Evolutionary conservation across 1,140 invertebrate species (phyloP).

Genomic region (Triops longicaudatus): DNA sequence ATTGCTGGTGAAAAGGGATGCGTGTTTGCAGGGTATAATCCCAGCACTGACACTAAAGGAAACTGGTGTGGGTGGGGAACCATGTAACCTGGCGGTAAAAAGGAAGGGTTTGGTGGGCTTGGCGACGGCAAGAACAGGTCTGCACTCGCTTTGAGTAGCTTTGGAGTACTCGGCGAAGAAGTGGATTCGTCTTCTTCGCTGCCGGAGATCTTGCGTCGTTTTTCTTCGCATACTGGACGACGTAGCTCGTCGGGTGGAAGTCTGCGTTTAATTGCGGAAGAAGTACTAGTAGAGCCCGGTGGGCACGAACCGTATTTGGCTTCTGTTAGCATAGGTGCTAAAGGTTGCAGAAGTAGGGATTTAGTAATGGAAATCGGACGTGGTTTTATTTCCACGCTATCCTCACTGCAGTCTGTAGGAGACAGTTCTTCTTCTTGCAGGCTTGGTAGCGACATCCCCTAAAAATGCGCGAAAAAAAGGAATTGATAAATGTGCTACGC

Average conservation of each 20-base stretch:
- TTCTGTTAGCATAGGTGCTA: constrained; percentile 33
- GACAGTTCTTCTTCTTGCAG: constrained; percentile 45
- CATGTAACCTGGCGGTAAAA: constrained; percentile 18
- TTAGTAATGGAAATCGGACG: constrained; percentile 47
- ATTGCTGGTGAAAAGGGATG: neutral
- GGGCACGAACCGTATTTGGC: neutral
- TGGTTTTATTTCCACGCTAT: constrained; percentile 59
- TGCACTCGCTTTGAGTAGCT: constrained; percentile 30
- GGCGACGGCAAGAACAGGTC: neutral
- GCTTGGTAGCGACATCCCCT: constrained; percentile 1
- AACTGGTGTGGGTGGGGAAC: constrained; percentile 28
- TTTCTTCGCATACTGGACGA: constrained; percentile 26
- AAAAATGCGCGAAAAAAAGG: neutral
- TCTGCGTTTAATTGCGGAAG: neutral
- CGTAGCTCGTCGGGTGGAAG: constrained; percentile 34
- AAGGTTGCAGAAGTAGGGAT: constrained; percentile 28
- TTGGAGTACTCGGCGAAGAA: constrained; percentile 33
- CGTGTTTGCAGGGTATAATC: neutral
- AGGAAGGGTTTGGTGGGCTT: neutral
- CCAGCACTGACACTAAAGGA: constrained; percentile 30
- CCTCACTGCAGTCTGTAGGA: constrained; percentile 56
- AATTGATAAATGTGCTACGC: too few relatives aligned
- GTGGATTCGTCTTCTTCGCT: constrained; percentile 31
- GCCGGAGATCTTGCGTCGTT: constrained; percentile 32
- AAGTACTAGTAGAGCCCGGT: neutral